Evolutionary conservation across 1,140 invertebrate species (phyloP), one percentile per base, ranked within the genome.

Genomic region (Apis laboriosa): DNA sequence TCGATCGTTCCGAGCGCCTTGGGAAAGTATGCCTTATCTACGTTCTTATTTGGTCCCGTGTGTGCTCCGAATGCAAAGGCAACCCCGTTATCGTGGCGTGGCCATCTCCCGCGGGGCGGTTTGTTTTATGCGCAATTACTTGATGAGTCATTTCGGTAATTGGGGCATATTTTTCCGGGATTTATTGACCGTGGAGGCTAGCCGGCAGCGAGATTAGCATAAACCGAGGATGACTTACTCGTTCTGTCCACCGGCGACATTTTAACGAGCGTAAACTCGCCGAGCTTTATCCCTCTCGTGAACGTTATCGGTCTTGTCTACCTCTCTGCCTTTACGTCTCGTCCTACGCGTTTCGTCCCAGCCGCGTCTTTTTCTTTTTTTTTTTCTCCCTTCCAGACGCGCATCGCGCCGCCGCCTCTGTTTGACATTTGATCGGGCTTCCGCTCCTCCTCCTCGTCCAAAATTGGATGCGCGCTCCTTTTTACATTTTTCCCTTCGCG

Each of bases 111-210:
- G 81, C 76, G 71, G 79, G 70, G 80, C 84, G 86, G 89, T 91
- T 90, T 86, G 85, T 88, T 92, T 92, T 92, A 92, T 85, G 84
- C 86, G 86, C 92, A 90, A 92, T 92, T 92, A 93, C 91, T 93
- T 91, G 92, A 93, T 93, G 92, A 93, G 88, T 93, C 91, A 93
- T 93, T 92, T 91, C 90, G 70, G 90, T 93, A 92, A 93, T 93
- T 92, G 92, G 91, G 90, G 86, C 90, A 90, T 92, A 92, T 91
- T 91, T 93, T 91, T 91, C 80, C 79, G 66, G 84, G 85, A 92
- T 92, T 93, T 93, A 92, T 92, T 81, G 89, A 87, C 85, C 83
- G 81, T 55, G 67, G 79, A 17, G 61, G 56, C 73, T 76, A 86
- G 77, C 82, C 80, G 72, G 75, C 83, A 66, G 68, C 75, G 56